Evolutionary conservation across 1,140 invertebrate species (phyloP), one percentile per base, ranked within the genome.

Genomic region (Drosophila sechellia): DNA sequence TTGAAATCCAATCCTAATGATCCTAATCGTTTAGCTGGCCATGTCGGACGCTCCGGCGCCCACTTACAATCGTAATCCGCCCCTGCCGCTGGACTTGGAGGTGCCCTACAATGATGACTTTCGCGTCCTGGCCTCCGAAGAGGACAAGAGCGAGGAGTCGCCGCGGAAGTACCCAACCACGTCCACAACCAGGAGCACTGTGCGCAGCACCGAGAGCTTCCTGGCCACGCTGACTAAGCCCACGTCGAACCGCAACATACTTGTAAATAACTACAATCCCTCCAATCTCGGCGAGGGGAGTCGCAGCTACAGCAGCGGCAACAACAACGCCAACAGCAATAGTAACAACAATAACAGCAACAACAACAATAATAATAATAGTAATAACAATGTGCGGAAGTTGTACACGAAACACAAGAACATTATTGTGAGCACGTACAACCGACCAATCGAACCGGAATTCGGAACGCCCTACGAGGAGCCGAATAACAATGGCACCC

Each of bases 31-130:
- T 57, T 25, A 91, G 75, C 70, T 93, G 92, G 83, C 77, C 34
- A 87, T 77, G 74, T 50, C 74, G 86, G 93, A 79, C 43, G 57
- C 50, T 66, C 76, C 80, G 8, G 59, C 65, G 73, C 93, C 93
- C 35, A 86, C 70, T n/a, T 93, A 94, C 75, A 93, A 93, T 75
- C 93, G 93, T 68, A 94, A 94, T 93, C 94, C 94, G 59, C 94
- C 94, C 81, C 81, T 94, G 91, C 94, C 94, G 72, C 92, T 94
- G 92, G 94, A 94, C 90, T 92, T 94, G 91, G 94, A 94, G 81
- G 93, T 94, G 64, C 94, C 94, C 57, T 94, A 94, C 77, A 94
- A 94, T 61, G 94, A 94, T 90, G 94, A 94, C 72, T 93, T 92
- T 58, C 93, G 91, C 50, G 83, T 94, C 45, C 92, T 93, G 3